Base-by-base conservation (phyloP, 2,113 vertebrate species). In the Corapipo altera region DNA sequence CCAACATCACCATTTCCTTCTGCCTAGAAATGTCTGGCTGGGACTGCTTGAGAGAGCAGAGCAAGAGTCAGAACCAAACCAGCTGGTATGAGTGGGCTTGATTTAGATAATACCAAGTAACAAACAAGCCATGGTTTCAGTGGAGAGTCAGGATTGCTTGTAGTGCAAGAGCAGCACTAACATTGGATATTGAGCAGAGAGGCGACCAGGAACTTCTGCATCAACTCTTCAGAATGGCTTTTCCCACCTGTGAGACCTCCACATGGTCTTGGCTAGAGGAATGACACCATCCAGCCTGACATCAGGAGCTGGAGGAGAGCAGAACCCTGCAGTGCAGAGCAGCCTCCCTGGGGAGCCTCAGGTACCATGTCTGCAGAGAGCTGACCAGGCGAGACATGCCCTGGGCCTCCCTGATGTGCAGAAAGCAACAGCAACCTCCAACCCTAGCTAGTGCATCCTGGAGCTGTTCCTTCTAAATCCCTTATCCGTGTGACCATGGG, bases 401-500 rank as follows among this genome's bases (percentile, higher is more conserved):
- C 43, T 2, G 1, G 54, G 54, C 39, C 15, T 49, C 30, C 44
- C 27, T 33, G 61, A 30, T 2, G 6, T 32, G 62, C 64, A 90
- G 71, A 69, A 43, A 76, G 58, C 62, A 85, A 5, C 43, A 75
- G 67, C 24, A 41, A 5, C 57, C n/a, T 82, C 52, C 39, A 61
- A 49, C 52, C 33, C 37, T 64, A 48, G 24, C 49, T 65, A 1
- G 9, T 13, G 33, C 37, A 7, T 48, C 70, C 58, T 32, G 46
- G 37, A 65, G 35, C n/a, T 62, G 26, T 70, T 55, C 43, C 33
- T 78, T 67, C 73, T 77, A 48, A 39, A 0, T 62, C 46, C 55
- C 1, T 0, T 44, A 9, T 49, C 49, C 1, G 0, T 3, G 2
- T 35, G 64, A 43, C 65, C 72, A 3, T 0, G 2, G 44, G n/a